A percentile compares a stretch with the other conserved stretches of the same genome.
Evolutionary conservation across 64 coral and sea anemone species (phyloP).

Genomic region (Actinia equina): DNA sequence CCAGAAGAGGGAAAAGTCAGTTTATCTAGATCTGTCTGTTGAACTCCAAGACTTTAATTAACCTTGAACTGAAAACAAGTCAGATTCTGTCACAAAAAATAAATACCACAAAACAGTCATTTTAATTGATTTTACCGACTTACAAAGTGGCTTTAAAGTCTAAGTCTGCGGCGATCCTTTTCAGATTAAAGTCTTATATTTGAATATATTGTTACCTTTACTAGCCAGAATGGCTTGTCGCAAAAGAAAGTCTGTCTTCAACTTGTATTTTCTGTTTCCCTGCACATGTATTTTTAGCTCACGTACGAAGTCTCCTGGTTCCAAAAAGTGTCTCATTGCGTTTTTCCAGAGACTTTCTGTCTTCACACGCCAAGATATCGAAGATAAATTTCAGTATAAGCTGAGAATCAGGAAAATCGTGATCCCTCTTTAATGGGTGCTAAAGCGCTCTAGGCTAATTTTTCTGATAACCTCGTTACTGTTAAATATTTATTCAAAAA

Average conservation of each 20-base stretch:
- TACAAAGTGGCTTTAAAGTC: background rate
- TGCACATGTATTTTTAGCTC: background rate
- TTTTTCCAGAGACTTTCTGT: background rate
- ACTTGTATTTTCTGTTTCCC: background rate
- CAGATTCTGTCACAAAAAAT: slow-evolving; percentile 6
- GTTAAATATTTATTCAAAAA: background rate
- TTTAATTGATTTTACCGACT: background rate
- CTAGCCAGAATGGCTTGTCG: background rate
- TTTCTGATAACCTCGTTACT: background rate
- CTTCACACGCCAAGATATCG: background rate
- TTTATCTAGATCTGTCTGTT: background rate
- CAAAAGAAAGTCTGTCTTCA: background rate
- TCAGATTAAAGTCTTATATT: background rate
- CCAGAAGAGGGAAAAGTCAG: background rate
- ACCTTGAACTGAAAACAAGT: background rate
- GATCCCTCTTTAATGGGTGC: background rate
- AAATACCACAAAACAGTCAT: background rate
- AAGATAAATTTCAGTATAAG: background rate
- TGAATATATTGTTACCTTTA: background rate
- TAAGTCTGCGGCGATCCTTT: slow-evolving; percentile 8
- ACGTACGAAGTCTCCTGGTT: background rate
- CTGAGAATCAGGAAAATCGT: background rate
- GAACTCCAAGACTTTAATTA: background rate
- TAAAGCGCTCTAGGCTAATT: slow-evolving; percentile 12
- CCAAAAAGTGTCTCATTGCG: background rate